phyloP scores from a whole-genome alignment of 2,113 vertebrate genomes.

The Dendrocopos noguchii region DNA sequence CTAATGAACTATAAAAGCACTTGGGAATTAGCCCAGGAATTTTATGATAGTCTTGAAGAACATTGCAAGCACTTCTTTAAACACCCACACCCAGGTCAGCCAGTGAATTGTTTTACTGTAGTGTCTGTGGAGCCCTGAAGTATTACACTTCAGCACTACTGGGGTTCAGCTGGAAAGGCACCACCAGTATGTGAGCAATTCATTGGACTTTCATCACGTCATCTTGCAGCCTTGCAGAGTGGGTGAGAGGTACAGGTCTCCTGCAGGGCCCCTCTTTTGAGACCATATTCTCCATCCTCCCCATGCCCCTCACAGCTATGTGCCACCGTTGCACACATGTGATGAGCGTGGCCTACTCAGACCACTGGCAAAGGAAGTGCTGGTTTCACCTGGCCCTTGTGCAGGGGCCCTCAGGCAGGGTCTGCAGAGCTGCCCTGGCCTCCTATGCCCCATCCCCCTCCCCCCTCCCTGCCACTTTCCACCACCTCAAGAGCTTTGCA shows the following conservation, averaged over 20 bases:
- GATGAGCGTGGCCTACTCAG: background rate
- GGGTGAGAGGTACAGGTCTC: background rate
- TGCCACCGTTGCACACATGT: background rate
- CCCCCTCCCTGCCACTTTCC: background rate
- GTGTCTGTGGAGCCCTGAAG: background rate
- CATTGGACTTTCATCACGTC: fast-evolving
- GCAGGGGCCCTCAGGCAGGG: background rate
- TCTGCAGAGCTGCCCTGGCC: background rate
- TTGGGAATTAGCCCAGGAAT: background rate
- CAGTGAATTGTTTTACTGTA: background rate
- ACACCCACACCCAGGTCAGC: background rate
- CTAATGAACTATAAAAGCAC: background rate
- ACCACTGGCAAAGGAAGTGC: background rate
- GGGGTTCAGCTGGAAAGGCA: background rate
- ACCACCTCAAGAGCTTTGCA: background rate
- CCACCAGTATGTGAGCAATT: background rate
- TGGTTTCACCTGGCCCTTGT: background rate
- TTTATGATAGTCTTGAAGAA: background rate
- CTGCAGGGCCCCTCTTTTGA: background rate
- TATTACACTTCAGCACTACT: background rate
- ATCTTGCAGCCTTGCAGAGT: background rate
- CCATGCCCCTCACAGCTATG: fast-evolving
- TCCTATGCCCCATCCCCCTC: background rate
- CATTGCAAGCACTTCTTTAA: background rate
- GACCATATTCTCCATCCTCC: background rate